Evolutionary conservation across 2,888 invertebrate species (phyloP), one percentile per base, ranked within the genome.

Genomic region (Andrena haemorrhoa): DNA sequence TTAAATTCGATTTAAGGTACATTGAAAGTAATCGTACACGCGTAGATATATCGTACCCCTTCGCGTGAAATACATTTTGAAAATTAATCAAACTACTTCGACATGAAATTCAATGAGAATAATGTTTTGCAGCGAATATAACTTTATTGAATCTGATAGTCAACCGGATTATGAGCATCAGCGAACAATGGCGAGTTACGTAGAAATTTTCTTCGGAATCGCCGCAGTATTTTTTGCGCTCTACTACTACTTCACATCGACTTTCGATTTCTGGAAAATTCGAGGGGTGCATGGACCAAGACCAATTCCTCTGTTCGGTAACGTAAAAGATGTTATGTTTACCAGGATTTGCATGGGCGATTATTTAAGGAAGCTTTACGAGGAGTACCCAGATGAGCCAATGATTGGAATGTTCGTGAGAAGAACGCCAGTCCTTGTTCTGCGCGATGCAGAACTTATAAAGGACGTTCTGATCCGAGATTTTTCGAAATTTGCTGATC

Each of bases 401-500:
- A 56, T 94, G 49, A 90, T 94, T 12, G 95, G 95, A 0, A 89
- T 94, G 1, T 95, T 90, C 74, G 87, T 87, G 12, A 84, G 91
- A 5, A 89, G 92, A 1, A 86, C 71, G 1, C 94, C 95, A 0
- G 86, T 93, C 10, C 70, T 95, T 1, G 6, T 95, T 16, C 53
- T 94, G 0, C 68, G 91, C 1, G 94, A 91, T 79, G 93, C 94
- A 0, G 92, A 94, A 10, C 72, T 94, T 7, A 90, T 93, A 7
- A 91, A 89, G 33, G 92, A 93, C 4, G 89, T 95, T 0, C 89
- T 94, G 20, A 94, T 95, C 10, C 93, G 91, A 10, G 93, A 94
- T 58, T 95, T 95, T 29, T 92, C 93, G 12, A 89, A 69, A 5
- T 89, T 93, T 47, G 71, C 86, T 2, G 83, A 90, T 31, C 91